Evolutionary conservation across 1,140 invertebrate genomes (phyloP), one percentile per base, ranked within the genome.

Genomic region (Drosophila virilis): DNA sequence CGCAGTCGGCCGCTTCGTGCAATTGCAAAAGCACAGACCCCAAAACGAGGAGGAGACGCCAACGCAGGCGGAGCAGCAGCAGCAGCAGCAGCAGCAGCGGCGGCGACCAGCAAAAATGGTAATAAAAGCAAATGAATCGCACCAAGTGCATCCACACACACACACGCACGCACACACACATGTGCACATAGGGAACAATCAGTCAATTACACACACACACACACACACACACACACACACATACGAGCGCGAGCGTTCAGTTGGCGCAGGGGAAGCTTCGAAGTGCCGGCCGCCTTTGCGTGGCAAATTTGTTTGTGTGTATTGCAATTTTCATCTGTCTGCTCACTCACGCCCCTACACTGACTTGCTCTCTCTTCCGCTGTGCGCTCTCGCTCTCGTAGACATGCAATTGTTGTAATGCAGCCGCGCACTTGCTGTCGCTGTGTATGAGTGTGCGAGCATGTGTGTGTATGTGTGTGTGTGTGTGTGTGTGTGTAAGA

Each of bases 51-150:
- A 57, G 58, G 52, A 58, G 55, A 77, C 74, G 70, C 58, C 74
- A 73, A 74, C 75, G 71, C 75, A 65, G 65, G 60, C 61, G 42
- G 48, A 17, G 62, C 62, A 45, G 74, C 55, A 60, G 60, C 40
- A 17, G 17, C 40, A 17, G 17, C 17, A 42, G 35, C 66, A 55
- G 50, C 62, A 40, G 52, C 37, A 15, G 69, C 32, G 13, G 52
- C 52, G 51, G 46, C 51, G 38, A 40, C 15, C 52, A 77, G 64
- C 74, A 78, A 79, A 89, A 89, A 88, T 89, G 77, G 76, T 80
- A 88, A 88, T 88, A 88, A 89, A 88, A 78, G 74, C 85, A 88
- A 88, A 88, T 88, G 79, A 88, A 89, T 89, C 83, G 84, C 80
- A 89, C 83, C 84, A 88, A 89, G 84, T 88, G 84, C 84, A 88